Evolutionary conservation across 2,888 invertebrate genomes (phyloP).

Genomic region (Clostera curtula): DNA sequence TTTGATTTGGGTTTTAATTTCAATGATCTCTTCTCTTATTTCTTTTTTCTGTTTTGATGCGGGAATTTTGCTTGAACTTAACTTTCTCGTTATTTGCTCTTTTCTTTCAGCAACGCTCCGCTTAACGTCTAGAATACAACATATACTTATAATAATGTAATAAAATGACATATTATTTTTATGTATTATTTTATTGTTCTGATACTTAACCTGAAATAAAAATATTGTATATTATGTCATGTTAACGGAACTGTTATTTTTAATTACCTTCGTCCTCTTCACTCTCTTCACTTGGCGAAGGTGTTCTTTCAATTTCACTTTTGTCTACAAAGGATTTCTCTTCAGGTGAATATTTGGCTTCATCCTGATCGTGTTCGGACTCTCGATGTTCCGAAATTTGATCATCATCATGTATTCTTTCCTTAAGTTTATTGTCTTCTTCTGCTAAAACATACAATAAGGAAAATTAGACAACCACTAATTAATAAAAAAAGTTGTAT

Average conservation of each 20-base stretch:
- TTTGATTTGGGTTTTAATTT: constrained; percentile 80
- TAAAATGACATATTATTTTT: neutral
- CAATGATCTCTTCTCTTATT: constrained; percentile 82
- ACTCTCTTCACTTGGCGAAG: constrained; percentile 69
- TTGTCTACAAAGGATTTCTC: constrained; percentile 83
- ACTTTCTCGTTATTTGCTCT: constrained; percentile 82
- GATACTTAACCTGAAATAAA: too few species aligned
- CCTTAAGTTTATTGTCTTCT: constrained; percentile 67
- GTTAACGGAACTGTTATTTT: too few species aligned
- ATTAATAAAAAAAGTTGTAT: neutral
- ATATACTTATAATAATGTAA: neutral
- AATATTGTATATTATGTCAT: too few species aligned
- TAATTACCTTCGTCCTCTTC: constrained; percentile 68
- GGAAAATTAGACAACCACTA: too few species aligned
- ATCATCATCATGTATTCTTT: constrained; percentile 53
- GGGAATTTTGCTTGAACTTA: constrained; percentile 81
- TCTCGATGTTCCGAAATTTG: constrained; percentile 52
- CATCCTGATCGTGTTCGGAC: constrained; percentile 72
- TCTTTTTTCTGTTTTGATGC: constrained; percentile 84
- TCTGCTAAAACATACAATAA: constrained; percentile 50
- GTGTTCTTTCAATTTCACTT: constrained; percentile 73
- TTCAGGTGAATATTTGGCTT: constrained; percentile 86
- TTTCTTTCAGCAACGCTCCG: constrained; percentile 85
- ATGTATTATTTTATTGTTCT: too few species aligned
- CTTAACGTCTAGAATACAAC: constrained; percentile 59